These are phyloP conservation scores for Scleropages formosus DNA, from an alignment of 2,797 vertebrate species.

Conservation along the genomic window DNA sequence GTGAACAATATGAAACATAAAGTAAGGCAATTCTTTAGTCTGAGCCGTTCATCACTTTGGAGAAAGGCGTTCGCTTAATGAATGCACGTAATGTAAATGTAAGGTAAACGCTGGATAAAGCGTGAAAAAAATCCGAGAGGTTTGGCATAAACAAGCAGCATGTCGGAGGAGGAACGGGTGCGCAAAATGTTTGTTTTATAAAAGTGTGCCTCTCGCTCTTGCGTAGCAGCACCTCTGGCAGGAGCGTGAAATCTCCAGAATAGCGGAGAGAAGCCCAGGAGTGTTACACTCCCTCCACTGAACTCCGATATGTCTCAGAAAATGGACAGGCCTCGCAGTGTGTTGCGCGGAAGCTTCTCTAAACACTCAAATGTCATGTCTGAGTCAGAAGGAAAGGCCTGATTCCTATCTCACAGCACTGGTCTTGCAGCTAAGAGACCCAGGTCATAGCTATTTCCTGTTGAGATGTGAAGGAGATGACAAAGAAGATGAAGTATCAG, in stretches of 20 bases:
- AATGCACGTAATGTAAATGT: no score
- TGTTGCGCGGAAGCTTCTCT: constrained; percentile 63
- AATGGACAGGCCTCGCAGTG: constrained; percentile 57
- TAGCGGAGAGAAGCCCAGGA: not conserved
- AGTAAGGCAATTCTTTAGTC: not conserved
- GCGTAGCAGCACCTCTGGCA: not conserved
- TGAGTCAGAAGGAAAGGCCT: constrained; percentile 60
- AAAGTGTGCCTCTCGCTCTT: not conserved
- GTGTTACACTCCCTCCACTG: no score
- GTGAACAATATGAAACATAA: not conserved
- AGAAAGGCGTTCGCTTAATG: no score
- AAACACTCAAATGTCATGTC: constrained; percentile 65
- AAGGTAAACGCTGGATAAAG: no score
- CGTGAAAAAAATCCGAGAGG: no score
- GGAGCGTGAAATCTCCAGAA: no score
- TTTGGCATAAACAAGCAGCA: not conserved
- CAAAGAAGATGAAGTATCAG: not conserved
- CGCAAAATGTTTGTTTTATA: not conserved
- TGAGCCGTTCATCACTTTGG: no score
- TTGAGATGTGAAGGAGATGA: constrained; percentile 36
- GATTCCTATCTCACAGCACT: constrained; percentile 64
- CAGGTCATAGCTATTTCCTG: constrained; percentile 74
- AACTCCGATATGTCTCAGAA: not conserved
- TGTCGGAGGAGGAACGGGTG: not conserved
- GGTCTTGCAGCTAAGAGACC: constrained; percentile 61